A percentile compares a stretch with the other conserved stretches of the same genome.
These are phyloP conservation scores for Alectura lathami DNA, from an alignment of 2,113 vertebrate genomes.

Conservation along the genomic window DNA sequence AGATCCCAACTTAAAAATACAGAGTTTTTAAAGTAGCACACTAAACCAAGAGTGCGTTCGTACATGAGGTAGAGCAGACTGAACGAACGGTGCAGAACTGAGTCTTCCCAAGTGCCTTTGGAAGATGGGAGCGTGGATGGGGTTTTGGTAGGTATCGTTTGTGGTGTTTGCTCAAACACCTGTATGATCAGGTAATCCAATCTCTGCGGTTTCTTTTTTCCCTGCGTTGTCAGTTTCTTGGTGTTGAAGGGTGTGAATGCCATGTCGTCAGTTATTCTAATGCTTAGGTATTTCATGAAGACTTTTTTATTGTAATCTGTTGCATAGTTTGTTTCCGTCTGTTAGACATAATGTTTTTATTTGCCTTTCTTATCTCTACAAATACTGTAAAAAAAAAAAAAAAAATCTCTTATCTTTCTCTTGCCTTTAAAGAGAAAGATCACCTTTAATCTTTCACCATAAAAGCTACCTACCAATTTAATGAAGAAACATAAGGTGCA, in stretches of 20 bases:
- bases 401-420: not conserved
- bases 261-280: not conserved
- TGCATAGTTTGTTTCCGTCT: not conserved
- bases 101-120: not conserved
- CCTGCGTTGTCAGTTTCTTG: not conserved
- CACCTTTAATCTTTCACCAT: not conserved
- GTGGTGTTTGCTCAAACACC: not conserved
- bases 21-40: not conserved
- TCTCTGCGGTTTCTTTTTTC: not conserved
- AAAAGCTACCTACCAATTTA: not conserved
- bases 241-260: not conserved
- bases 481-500: not conserved
- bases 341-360: not conserved
- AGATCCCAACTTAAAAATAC: not conserved
- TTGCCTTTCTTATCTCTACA: not conserved
- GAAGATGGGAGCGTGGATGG: not conserved
- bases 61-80: not conserved
- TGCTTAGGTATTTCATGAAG: not conserved
- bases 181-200: not conserved
- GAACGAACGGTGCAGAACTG: not conserved
- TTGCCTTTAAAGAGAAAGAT: not conserved
- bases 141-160: not conserved
- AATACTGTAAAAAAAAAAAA: not conserved
- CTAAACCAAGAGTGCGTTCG: not conserved
- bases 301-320: not conserved